Base-by-base conservation (phyloP, 2,797 vertebrate genomes). In the Gymnopithys bicolor region DNA sequence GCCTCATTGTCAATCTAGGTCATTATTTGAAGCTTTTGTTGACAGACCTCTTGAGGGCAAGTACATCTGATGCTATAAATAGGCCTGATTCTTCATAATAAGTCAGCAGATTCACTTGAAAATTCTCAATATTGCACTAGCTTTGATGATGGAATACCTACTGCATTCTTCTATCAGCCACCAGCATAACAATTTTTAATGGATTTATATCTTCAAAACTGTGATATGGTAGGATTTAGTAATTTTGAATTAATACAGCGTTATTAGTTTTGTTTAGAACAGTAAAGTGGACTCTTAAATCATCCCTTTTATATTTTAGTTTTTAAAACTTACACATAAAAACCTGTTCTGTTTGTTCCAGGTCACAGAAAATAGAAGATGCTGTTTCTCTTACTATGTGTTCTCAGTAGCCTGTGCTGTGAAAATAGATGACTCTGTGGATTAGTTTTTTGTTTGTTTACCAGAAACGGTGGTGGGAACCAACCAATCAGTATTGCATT, bases 1-100 rank as follows among this genome's bases (percentile, higher is more conserved):
- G 0, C 25, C 41, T 82, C 53, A 23, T 75, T 92, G 90, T 93
- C 63, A 76, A 22, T 90, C 52, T 95, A 82, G 74, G 78, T 69
- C 51, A 73, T 89, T 84, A 78, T 68, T 32, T 84, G 90, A 88
- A 83, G 59, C 81, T 91, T 80, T 81, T 87, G 48, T 94, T 95
- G 86, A 62, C 79, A 81, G 74, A 84, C 41, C 52, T 71, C 80
- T 87, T 74, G 81, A 89, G 75, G 37, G 56, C 74, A 71, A 78
- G 35, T 83, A 67, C 35, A 62, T 87, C 68, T 74, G 64, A 60
- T 83, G 19, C 56, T 96, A 87, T 84, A 91, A 93, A 87, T 76
- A 85, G 77, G 3, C n/a, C 32, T 70, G 22, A 62, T 86, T 88
- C 80, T 87, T 96, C 39, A 35, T 78, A 71, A 25, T 60, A 90